These are phyloP conservation scores for Enchytraeus crypticus DNA, from an alignment of 2,888 invertebrate species.

Conservation along the genomic window DNA sequence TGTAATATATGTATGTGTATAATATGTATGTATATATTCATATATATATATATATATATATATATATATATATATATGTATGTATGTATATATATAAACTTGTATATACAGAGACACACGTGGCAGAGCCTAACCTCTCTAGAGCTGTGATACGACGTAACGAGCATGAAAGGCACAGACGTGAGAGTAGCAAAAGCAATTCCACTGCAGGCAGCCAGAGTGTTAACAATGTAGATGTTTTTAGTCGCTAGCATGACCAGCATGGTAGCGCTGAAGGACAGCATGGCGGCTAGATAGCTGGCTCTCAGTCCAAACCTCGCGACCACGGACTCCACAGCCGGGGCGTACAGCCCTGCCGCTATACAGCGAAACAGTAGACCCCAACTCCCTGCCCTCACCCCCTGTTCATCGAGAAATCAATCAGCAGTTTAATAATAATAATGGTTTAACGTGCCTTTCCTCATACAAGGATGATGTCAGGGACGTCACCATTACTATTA, in stretches of 20 bases:
- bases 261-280: conserved; percentile 63
- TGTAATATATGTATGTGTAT: too few species aligned
- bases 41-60: too few species aligned
- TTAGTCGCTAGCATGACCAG: conserved; percentile 74
- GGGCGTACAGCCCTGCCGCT: conserved; percentile 60
- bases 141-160: conserved; percentile 87
- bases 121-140: conserved; percentile 80
- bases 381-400: conserved; percentile 90
- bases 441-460: too few species aligned
- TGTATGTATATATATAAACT: too few species aligned
- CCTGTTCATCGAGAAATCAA: conserved; percentile 67
- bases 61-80: too few species aligned
- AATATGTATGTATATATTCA: too few species aligned
- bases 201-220: conserved; percentile 73
- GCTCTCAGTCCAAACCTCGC: conserved; percentile 53
- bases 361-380: conserved; percentile 90
- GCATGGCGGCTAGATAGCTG: conserved; percentile 43
- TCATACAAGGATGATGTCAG: too few species aligned
- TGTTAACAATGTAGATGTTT: conserved; percentile 74
- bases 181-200: conserved; percentile 93
- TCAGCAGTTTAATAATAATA: too few species aligned
- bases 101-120: too few species aligned
- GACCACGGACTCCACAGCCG: conserved; percentile 75
- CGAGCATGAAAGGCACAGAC: conserved; percentile 87
- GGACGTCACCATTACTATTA: too few species aligned